Percentiles rank a stretch among this genome's conserved stretches.
Evolutionary conservation across 2,797 vertebrate species (phyloP).

Genomic region (Ctenosaura bakeri): DNA sequence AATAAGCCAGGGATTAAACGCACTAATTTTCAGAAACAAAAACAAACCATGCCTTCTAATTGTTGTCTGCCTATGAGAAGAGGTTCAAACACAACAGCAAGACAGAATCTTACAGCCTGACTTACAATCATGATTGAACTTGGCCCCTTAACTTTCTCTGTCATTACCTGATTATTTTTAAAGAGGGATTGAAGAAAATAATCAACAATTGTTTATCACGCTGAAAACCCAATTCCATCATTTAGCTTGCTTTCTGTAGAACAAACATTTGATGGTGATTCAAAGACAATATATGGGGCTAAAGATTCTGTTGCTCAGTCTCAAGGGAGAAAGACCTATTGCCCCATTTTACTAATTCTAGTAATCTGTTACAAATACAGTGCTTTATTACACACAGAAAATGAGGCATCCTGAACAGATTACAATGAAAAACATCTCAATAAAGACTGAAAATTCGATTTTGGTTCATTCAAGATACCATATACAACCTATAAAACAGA

Average conservation of each 20-base stretch:
- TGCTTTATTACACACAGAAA: background rate
- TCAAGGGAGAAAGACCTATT: background rate
- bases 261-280: conserved; percentile 41
- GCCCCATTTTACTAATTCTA: background rate
- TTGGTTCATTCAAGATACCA: background rate
- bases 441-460: background rate
- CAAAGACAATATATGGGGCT: background rate
- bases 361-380: background rate
- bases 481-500: background rate
- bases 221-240: conserved; percentile 16
- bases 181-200: background rate
- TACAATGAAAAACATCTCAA: background rate
- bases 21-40: background rate
- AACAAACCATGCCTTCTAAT: background rate
- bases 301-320: background rate
- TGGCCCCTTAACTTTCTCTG: background rate
- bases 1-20: background rate
- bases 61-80: background rate
- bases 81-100: background rate
- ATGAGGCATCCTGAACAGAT: background rate
- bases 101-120: background rate
- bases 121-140: background rate
- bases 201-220: conserved; percentile 40
- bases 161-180: background rate
- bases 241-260: background rate